These are phyloP conservation scores for Parotia lawesii DNA, from an alignment of 2,113 vertebrate genomes.

Conservation along the genomic window DNA sequence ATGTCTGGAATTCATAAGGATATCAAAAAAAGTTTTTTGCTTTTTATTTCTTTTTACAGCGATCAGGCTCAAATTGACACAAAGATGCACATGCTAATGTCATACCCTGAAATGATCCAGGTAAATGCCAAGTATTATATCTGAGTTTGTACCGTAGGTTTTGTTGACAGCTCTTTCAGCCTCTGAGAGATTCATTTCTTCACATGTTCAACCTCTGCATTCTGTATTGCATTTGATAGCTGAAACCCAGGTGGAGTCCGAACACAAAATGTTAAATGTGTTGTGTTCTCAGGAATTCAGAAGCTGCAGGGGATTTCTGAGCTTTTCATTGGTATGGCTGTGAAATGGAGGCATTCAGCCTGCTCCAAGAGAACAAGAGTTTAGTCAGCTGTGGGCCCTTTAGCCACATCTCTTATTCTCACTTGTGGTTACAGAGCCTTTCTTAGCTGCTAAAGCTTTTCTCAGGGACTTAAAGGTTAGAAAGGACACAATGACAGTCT, in stretches of 20 bases:
- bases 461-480: background rate
- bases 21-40: background rate
- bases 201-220: background rate
- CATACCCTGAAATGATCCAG: conserved; percentile 19
- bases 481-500: background rate
- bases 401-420: background rate
- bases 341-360: background rate
- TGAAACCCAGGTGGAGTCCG: background rate
- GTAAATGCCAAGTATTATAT: conserved; percentile 37
- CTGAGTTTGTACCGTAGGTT: conserved; percentile 3
- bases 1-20: background rate
- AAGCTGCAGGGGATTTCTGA: background rate
- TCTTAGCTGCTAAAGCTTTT: background rate
- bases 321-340: background rate
- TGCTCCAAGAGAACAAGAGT: background rate
- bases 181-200: conserved; percentile 1
- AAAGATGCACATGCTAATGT: conserved; percentile 17
- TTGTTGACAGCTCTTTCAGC: conserved; percentile 7
- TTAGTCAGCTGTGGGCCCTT: background rate
- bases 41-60: background rate
- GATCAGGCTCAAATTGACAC: background rate
- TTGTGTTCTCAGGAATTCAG: conserved; percentile 24
- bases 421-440: background rate
- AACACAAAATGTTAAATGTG: background rate
- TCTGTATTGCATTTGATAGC: conserved; percentile 19